These are phyloP conservation scores for Pachliopta kotzebuea DNA, from an alignment of 2,888 invertebrate species.

Conservation along the genomic window DNA sequence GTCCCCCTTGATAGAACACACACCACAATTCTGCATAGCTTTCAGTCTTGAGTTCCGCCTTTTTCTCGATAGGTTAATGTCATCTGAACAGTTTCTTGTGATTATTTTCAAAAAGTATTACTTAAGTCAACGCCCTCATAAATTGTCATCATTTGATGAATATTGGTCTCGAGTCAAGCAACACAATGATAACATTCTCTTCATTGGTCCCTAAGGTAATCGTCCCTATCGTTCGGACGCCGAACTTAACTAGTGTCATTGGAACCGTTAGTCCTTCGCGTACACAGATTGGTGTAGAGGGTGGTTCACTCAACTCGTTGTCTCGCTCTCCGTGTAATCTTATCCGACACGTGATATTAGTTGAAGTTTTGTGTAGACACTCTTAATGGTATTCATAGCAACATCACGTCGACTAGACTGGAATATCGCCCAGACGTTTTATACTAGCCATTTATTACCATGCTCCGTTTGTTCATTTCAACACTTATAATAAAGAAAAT, in stretches of 20 bases:
- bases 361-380: constrained; percentile 13
- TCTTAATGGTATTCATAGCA: constrained; percentile 12
- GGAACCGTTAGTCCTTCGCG: constrained; percentile 43
- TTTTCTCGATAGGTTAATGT: no score
- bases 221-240: constrained; percentile 46
- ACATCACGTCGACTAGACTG: constrained; percentile 8
- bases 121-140: no score
- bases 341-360: constrained; percentile 19
- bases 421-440: constrained; percentile 17
- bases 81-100: no score
- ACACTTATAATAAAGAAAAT: not conserved
- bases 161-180: no score
- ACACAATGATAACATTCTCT: no score
- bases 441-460: constrained; percentile 15
- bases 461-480: not conserved
- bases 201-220: constrained; percentile 40
- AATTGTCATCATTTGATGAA: no score
- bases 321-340: constrained; percentile 27
- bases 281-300: constrained; percentile 33
- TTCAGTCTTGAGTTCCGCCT: no score
- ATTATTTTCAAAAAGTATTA: no score
- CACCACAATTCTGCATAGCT: no score
- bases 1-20: no score
- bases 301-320: constrained; percentile 30
- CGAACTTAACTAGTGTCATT: constrained; percentile 53